Conservation (phyloP, 2,888 invertebrate species). For the Hypomecis atomaria region DNA sequence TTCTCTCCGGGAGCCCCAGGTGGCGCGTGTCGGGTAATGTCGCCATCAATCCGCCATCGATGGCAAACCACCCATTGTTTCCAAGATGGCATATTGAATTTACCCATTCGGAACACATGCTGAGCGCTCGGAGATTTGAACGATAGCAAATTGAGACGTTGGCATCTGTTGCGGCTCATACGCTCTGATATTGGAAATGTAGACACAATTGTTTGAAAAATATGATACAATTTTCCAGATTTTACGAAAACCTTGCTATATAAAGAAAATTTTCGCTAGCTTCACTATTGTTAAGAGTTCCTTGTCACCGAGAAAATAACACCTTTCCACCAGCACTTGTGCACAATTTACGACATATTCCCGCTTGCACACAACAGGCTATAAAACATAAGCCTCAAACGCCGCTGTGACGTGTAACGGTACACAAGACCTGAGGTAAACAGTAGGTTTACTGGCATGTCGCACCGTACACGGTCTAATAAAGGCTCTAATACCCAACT, state of each 20-base stretch:
- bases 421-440: constrained; percentile 36
- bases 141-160: constrained; percentile 28
- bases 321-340: constrained; percentile 3
- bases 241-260: background rate
- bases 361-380: constrained; percentile 20
- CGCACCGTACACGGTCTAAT: constrained; percentile 42
- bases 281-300: constrained; percentile 1
- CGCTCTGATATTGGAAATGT: constrained; percentile 8
- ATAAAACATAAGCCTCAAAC: constrained; percentile 30
- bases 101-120: constrained; percentile 34
- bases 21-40: constrained; percentile 43
- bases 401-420: constrained; percentile 33
- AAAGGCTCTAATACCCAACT: constrained; percentile 43
- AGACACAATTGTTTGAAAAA: constrained; percentile 6
- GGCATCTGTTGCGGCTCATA: constrained; percentile 14
- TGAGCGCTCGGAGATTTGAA: constrained; percentile 28
- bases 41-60: constrained; percentile 43
- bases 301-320: constrained; percentile 3
- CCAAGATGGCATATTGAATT: constrained; percentile 40
- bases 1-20: constrained; percentile 30
- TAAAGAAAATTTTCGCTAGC: background rate
- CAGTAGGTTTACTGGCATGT: constrained; percentile 41
- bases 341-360: constrained; percentile 14
- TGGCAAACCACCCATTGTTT: constrained; percentile 46
- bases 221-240: background rate